Conservation (phyloP, 2,888 invertebrate species). For the Drosophila silvestris region DNA sequence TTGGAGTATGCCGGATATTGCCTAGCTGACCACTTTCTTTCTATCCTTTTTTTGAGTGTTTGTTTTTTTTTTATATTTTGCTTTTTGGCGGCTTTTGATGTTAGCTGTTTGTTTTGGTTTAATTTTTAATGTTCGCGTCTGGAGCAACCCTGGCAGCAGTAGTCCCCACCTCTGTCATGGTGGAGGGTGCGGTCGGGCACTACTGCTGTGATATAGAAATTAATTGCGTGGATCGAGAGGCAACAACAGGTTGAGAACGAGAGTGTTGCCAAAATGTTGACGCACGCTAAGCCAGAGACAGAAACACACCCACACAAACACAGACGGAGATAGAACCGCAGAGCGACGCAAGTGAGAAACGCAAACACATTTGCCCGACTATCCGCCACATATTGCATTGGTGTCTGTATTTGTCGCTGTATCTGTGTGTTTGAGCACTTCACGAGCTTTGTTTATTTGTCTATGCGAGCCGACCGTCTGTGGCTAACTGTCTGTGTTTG, state of each 20-base stretch:
- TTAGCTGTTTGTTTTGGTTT: constrained; percentile 76
- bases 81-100: constrained; percentile 70
- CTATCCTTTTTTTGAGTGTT: constrained; percentile 17
- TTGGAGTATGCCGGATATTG: constrained; percentile 64
- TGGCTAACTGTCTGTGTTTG: constrained; percentile 74
- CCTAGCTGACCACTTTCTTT: constrained; percentile 50
- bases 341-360: constrained; percentile 70
- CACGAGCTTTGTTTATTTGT: constrained; percentile 79
- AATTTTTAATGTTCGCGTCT: constrained; percentile 68
- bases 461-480: constrained; percentile 73
- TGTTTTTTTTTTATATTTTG: constrained; percentile 16
- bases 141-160: constrained; percentile 44
- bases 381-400: constrained; percentile 58
- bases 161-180: not conserved
- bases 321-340: constrained; percentile 44
- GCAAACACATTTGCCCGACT: constrained; percentile 74
- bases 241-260: constrained; percentile 40
- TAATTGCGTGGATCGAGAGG: constrained; percentile 81
- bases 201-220: constrained; percentile 72
- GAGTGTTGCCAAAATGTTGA: constrained; percentile 78
- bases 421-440: constrained; percentile 58
- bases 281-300: constrained; percentile 64
- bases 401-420: constrained; percentile 16
- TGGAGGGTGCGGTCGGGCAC: constrained; percentile 27
- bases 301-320: constrained; percentile 13